Conservation (phyloP, 2,113 vertebrate species). For the Takifugu flavidus region DNA sequence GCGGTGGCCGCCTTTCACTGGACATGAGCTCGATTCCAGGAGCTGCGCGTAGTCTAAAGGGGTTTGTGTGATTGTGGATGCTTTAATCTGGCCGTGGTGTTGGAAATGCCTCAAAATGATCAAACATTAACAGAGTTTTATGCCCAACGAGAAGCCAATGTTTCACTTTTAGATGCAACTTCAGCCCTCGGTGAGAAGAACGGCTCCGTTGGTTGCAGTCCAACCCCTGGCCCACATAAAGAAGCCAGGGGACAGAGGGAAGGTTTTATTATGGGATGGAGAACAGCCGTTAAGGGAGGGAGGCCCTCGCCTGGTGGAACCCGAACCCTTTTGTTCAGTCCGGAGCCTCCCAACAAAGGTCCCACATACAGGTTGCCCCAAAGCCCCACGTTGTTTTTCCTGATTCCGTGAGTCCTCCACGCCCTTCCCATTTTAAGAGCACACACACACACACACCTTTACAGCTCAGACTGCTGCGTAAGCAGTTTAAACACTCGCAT, state of each 20-base stretch:
- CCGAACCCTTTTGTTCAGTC: constrained; percentile 33
- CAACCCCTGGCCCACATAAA: constrained; percentile 38
- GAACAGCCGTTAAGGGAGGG: constrained; percentile 40
- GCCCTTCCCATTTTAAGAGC: too few relatives aligned
- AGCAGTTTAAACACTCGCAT: not conserved
- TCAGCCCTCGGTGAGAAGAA: constrained; percentile 1
- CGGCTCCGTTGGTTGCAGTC: constrained; percentile 11
- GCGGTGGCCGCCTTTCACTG: not conserved
- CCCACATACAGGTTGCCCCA: too few relatives aligned
- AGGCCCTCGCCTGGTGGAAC: constrained; percentile 33
- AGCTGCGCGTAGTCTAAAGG: not conserved
- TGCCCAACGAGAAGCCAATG: not conserved
- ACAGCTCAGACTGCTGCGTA: not conserved
- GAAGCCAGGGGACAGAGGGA: constrained; percentile 18
- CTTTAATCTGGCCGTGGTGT: too few relatives aligned
- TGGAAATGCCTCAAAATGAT: too few relatives aligned
- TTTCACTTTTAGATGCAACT: not conserved
- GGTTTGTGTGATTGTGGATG: not conserved
- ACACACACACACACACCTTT: too few relatives aligned
- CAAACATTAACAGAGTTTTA: too few relatives aligned
- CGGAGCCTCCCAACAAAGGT: constrained; percentile 4
- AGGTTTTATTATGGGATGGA: constrained; percentile 52
- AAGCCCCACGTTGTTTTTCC: too few relatives aligned
- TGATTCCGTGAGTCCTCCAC: too few relatives aligned
- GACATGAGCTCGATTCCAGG: too few relatives aligned